Conservation (phyloP, 2,888 invertebrate species). For the Lacanobia oleracea region DNA sequence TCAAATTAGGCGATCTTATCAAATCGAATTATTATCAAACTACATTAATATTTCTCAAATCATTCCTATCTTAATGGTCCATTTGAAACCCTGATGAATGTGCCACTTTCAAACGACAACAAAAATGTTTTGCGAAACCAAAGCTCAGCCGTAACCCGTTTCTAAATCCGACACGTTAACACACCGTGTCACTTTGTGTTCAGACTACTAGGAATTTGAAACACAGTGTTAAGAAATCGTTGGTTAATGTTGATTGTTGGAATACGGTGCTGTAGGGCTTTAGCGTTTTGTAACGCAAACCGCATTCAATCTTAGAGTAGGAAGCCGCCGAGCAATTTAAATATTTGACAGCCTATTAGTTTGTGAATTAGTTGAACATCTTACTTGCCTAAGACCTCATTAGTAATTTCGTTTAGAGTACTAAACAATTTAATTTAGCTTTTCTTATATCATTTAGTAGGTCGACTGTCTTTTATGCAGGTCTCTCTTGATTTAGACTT, state of each 20-base stretch:
- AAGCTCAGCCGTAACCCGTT: constrained; percentile 51
- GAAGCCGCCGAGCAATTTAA: constrained; percentile 84
- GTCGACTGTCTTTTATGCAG: constrained; percentile 6
- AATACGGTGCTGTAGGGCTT: constrained; percentile 66
- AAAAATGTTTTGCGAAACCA: constrained; percentile 67
- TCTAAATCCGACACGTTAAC: constrained; percentile 44
- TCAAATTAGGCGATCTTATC: constrained; percentile 58
- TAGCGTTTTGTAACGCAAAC: constrained; percentile 81
- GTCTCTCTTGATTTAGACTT: constrained; percentile 32
- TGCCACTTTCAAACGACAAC: constrained; percentile 59
- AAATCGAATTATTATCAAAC: constrained; percentile 33
- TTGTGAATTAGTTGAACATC: constrained; percentile 70
- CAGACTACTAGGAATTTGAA: constrained; percentile 42
- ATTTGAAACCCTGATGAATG: constrained; percentile 57
- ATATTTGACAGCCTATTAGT: constrained; percentile 82
- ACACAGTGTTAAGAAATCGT: constrained; percentile 61
- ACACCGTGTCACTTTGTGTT: constrained; percentile 43
- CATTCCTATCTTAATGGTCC: constrained; percentile 51
- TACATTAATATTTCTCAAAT: constrained; percentile 43
- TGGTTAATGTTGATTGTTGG: constrained; percentile 53
- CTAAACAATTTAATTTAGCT: constrained; percentile 44
- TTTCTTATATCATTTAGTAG: constrained; percentile 34
- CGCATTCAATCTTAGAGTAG: constrained; percentile 86
- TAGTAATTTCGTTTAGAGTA: constrained; percentile 54
- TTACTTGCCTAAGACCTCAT: constrained; percentile 62